Conservation (phyloP, 1,140 invertebrate species). For the Ceratina japonica region DNA sequence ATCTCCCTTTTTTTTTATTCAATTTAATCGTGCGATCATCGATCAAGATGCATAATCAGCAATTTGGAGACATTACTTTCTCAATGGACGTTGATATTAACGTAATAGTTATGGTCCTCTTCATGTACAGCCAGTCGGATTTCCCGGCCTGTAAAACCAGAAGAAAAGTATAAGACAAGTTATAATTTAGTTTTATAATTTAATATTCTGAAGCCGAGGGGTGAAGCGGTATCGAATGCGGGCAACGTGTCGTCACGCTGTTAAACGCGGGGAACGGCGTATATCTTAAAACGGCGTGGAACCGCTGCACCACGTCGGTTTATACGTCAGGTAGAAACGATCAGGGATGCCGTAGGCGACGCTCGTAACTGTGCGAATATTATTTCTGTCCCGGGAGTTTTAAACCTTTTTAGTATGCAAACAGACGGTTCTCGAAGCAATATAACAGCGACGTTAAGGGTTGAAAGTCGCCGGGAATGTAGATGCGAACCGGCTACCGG, state of each 20-base stretch:
- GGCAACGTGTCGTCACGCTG: background rate
- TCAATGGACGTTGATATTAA: no score
- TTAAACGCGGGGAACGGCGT: background rate
- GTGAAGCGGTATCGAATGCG: background rate
- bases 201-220: background rate
- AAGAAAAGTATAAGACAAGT: no score
- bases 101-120: no score
- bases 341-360: conserved; percentile 25
- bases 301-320: background rate
- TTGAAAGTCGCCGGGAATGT: conserved; percentile 46
- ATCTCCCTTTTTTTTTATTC: background rate
- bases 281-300: conserved; percentile 19
- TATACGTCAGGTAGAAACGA: conserved; percentile 37
- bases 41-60: no score
- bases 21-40: background rate
- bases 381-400: conserved; percentile 72
- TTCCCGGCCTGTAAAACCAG: no score
- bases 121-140: no score
- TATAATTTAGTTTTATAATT: background rate
- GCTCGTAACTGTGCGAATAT: conserved; percentile 64
- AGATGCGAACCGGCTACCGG: background rate
- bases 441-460: conserved; percentile 64
- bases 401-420: conserved; percentile 76
- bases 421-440: conserved; percentile 69
- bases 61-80: background rate